Conservation (phyloP, 2,797 vertebrate species). For the Margarornis squamiger region DNA sequence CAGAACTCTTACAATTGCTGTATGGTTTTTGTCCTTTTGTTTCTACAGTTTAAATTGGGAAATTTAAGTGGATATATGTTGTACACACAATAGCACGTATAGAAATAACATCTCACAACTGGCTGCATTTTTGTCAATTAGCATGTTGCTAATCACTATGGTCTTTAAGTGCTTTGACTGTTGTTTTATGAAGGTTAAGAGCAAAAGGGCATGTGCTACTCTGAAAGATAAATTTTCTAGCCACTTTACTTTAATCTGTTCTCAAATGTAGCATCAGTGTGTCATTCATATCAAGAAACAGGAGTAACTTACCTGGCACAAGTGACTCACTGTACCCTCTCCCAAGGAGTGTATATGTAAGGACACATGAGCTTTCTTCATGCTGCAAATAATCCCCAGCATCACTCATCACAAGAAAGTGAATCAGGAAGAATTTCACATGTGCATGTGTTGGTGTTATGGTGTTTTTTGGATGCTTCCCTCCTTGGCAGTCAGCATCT, state of each 20-base stretch:
- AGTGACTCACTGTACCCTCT: background rate
- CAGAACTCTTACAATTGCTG: background rate
- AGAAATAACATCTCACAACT: background rate
- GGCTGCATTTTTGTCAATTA: background rate
- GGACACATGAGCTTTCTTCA: background rate
- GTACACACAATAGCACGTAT: accelerated
- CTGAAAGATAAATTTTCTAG: background rate
- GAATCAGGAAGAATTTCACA: background rate
- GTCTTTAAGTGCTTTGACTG: background rate
- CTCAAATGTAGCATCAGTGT: background rate
- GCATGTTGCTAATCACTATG: background rate
- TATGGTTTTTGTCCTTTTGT: background rate
- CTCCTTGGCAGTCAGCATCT: background rate
- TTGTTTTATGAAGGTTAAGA: background rate
- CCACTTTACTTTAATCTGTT: background rate
- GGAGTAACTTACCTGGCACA: background rate
- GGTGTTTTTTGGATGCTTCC: accelerated
- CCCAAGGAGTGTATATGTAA: accelerated
- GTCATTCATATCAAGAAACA: background rate
- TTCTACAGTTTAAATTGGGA: background rate
- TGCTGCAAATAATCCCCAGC: background rate
- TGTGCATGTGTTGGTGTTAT: accelerated
- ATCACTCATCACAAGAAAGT: background rate
- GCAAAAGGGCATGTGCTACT: background rate
- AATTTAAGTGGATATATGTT: background rate